Conservation (phyloP, 2,888 invertebrate species). For the Drosophila lutescens region DNA sequence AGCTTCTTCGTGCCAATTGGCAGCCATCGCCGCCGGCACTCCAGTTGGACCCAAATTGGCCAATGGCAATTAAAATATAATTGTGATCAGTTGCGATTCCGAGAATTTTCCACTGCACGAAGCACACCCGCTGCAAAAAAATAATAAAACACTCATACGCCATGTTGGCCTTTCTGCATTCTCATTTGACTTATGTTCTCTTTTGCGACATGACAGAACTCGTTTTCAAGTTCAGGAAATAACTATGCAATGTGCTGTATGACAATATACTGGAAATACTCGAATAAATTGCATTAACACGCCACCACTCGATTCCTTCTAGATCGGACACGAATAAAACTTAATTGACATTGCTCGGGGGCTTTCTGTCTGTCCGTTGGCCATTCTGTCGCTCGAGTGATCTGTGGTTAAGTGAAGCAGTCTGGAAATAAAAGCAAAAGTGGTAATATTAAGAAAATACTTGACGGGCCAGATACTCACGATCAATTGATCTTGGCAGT, state of each 20-base stretch:
- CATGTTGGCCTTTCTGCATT: constrained; percentile 47
- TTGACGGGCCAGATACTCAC: constrained; percentile 4
- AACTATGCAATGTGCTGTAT: constrained; percentile 41
- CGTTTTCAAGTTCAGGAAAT: constrained; percentile 78
- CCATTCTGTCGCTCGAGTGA: constrained; percentile 21
- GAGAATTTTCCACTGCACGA: constrained; percentile 55
- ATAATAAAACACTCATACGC: constrained; percentile 57
- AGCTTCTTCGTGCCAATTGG: constrained; percentile 49
- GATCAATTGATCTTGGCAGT: constrained; percentile 13
- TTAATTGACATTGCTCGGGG: constrained; percentile 43
- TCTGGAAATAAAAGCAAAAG: constrained; percentile 24
- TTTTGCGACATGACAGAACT: constrained; percentile 44
- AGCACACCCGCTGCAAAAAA: constrained; percentile 6
- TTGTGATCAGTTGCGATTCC: constrained; percentile 61
- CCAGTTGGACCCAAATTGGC: constrained; percentile 43
- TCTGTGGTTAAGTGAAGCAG: constrained; percentile 1
- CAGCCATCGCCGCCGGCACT: constrained; percentile 26
- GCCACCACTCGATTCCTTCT: constrained; percentile 48
- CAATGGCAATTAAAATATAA: constrained; percentile 63
- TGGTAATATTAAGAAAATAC: constrained; percentile 8
- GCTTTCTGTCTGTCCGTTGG: constrained; percentile 1
- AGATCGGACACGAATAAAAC: constrained; percentile 44
- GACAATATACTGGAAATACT: constrained; percentile 45
- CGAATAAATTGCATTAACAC: constrained; percentile 50
- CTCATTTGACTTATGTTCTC: constrained; percentile 32